These are phyloP conservation scores for Chroicocephalus ridibundus DNA, from an alignment of 2,113 vertebrate species.

Conservation along the genomic window DNA sequence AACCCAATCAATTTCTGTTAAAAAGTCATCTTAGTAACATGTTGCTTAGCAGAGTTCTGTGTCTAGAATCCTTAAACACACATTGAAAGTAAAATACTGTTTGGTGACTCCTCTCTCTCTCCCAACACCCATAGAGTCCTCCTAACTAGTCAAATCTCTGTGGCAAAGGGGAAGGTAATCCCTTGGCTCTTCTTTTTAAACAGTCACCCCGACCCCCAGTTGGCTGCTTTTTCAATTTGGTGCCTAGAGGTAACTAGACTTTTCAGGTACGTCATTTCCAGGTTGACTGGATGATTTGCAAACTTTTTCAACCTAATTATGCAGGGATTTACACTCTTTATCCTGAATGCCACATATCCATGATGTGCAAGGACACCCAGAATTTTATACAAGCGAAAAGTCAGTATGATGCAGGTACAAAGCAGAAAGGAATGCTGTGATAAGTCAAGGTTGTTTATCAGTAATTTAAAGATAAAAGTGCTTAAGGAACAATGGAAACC, in stretches of 20 bases:
- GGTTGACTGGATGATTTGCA: neutral
- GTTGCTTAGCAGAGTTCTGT: neutral
- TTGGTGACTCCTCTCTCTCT: neutral
- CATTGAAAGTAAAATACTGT: neutral
- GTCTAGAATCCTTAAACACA: neutral
- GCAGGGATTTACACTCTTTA: neutral
- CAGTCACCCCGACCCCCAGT: neutral
- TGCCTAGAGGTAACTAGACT: neutral
- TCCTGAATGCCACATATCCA: neutral
- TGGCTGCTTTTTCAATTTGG: neutral
- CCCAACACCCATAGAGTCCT: neutral
- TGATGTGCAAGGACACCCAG: neutral
- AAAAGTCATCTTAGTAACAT: neutral
- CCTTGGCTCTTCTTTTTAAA: neutral
- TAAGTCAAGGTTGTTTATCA: neutral
- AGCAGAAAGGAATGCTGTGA: neutral
- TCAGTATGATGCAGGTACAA: neutral
- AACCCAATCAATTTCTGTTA: neutral
- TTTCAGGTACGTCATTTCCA: neutral
- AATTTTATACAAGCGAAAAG: neutral
- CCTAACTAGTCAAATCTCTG: neutral
- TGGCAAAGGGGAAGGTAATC: neutral
- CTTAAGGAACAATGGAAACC: neutral
- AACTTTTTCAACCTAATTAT: neutral
- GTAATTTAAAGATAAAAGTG: neutral